phyloP scores from a whole-genome alignment of 2,888 invertebrate genomes.

The Caenorhabditis plicata region DNA sequence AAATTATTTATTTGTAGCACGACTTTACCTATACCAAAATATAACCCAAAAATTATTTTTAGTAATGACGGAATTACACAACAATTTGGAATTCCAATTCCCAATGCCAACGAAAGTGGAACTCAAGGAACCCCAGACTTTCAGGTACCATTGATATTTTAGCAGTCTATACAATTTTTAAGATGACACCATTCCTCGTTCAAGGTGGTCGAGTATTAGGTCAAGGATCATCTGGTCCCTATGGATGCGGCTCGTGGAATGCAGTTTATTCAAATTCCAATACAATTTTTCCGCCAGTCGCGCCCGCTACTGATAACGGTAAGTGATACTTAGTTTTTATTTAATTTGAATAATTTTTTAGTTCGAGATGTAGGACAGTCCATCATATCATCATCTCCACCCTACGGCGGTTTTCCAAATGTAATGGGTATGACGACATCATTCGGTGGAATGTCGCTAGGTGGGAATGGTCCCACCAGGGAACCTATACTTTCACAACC shows the following conservation, averaged over 20 bases:
- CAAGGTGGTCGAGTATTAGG: constrained; percentile 40
- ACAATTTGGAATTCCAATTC: constrained; percentile 22
- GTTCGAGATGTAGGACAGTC: constrained; percentile 3
- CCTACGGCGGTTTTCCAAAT: constrained; percentile 4
- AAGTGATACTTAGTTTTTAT: neutral
- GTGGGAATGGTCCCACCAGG: too few relatives aligned
- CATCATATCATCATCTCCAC: constrained; percentile 17
- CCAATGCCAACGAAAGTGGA: constrained; percentile 12
- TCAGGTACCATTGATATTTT: constrained; percentile 16
- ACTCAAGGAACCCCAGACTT: constrained; percentile 41
- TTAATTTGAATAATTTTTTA: constrained; percentile 4
- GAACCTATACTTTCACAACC: too few relatives aligned
- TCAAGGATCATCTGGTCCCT: constrained; percentile 40
- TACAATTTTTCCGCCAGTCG: too few relatives aligned
- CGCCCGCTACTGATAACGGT: too few relatives aligned
- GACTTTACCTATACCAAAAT: neutral
- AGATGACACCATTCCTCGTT: constrained; percentile 39
- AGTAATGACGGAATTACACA: neutral
- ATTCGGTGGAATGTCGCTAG: constrained; percentile 18
- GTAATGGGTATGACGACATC: constrained; percentile 14
- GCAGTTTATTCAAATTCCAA: constrained; percentile 29
- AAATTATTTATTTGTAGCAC: too few relatives aligned
- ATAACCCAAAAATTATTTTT: constrained; percentile 1
- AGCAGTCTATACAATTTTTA: too few relatives aligned
- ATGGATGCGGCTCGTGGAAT: constrained; percentile 37